Conservation (phyloP, 2,797 vertebrate genomes). For the Pangasius larnaudii region DNA sequence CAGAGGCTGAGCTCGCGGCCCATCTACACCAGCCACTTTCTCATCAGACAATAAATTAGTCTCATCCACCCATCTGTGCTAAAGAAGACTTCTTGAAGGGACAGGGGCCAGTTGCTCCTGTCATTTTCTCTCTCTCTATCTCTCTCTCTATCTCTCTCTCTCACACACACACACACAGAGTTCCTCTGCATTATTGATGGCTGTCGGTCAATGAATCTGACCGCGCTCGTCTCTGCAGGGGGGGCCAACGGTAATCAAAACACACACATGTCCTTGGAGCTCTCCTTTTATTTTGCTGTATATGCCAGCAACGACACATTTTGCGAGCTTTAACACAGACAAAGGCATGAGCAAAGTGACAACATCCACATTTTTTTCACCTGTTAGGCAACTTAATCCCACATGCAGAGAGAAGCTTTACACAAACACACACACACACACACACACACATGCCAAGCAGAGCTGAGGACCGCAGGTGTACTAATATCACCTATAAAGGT, state of each 20-base stretch:
- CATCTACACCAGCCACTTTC: slow-evolving; percentile 34
- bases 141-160: slow-evolving; percentile 3
- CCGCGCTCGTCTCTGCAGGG: slow-evolving; percentile 68
- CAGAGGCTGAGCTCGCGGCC: slow-evolving; percentile 16
- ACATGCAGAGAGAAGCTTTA: slow-evolving; percentile 6
- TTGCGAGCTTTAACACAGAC: neutral
- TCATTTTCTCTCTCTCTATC: slow-evolving; percentile 38
- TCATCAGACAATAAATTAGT: slow-evolving; percentile 70
- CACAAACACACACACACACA: slow-evolving; percentile 1
- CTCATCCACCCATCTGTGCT: slow-evolving; percentile 66
- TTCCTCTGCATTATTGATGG: slow-evolving; percentile 77
- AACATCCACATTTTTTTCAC: neutral
- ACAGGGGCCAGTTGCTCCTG: slow-evolving; percentile 60
- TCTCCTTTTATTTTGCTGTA: slow-evolving; percentile 20
- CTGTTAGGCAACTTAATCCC: slow-evolving; percentile 11
- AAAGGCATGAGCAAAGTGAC: slow-evolving; percentile 12
- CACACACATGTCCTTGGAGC: slow-evolving; percentile 29
- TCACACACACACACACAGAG: slow-evolving; percentile 33
- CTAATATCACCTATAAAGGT: slow-evolving; percentile 54
- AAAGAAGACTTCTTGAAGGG: slow-evolving; percentile 63
- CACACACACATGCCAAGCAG: neutral
- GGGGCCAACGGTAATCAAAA: slow-evolving; percentile 53
- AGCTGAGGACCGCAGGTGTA: slow-evolving; percentile 53
- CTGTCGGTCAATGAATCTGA: slow-evolving; percentile 70
- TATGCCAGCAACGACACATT: neutral